Percentiles rank a stretch among this genome's conserved stretches.
These are phyloP conservation scores for Pardalotus punctatus DNA, from an alignment of 2,113 vertebrate genomes.

Conservation along the genomic window DNA sequence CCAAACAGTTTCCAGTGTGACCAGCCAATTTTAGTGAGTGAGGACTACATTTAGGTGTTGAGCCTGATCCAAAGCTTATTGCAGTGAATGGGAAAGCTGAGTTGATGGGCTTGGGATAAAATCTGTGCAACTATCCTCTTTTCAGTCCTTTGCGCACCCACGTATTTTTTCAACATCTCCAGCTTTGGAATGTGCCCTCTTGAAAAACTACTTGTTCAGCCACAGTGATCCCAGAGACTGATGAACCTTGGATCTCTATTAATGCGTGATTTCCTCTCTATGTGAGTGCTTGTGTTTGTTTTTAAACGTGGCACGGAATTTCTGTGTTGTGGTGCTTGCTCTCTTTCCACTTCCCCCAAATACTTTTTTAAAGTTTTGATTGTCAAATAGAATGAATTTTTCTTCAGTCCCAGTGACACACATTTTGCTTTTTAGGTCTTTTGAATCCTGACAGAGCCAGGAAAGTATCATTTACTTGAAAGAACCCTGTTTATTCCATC, in stretches of 20 bases:
- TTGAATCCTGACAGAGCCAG: conserved; percentile 1
- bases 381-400: conserved; percentile 10
- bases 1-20: conserved; percentile 24
- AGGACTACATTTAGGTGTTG: not conserved
- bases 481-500: conserved; percentile 25
- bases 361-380: not conserved
- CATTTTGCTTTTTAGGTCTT: conserved; percentile 29
- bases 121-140: not conserved
- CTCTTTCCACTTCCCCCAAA: not conserved
- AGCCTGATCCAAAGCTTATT: conserved; percentile 3
- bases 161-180: not conserved
- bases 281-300: not conserved
- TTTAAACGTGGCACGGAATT: conserved; percentile 53
- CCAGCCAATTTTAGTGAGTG: not conserved
- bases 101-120: not conserved
- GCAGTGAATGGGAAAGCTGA: conserved; percentile 17
- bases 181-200: not conserved
- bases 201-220: not conserved
- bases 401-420: conserved; percentile 19
- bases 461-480: not conserved
- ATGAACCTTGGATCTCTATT: not conserved
- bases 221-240: not conserved
- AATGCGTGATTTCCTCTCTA: not conserved
- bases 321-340: conserved; percentile 30
- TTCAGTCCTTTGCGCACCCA: not conserved